Evolutionary conservation across 2,797 vertebrate species (phyloP).

Genomic region (Aldrovandia affinis): DNA sequence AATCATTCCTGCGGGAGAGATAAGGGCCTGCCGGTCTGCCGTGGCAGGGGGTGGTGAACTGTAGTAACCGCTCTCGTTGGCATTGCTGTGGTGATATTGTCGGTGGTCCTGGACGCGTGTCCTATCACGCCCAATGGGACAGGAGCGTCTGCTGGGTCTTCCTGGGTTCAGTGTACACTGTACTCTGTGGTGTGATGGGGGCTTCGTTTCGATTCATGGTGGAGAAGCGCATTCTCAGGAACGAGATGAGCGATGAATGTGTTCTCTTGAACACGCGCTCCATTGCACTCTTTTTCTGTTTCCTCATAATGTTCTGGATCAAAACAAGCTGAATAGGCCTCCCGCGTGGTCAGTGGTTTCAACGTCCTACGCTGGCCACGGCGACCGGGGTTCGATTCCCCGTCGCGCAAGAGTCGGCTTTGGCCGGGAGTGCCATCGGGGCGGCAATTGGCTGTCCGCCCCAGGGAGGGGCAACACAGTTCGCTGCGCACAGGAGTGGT

Average conservation of each 20-base stretch:
- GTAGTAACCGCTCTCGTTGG: conserved; percentile 35
- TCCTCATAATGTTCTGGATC: too few relatives aligned
- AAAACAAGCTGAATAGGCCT: too few relatives aligned
- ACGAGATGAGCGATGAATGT: not conserved
- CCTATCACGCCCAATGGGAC: not conserved
- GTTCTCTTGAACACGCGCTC: not conserved
- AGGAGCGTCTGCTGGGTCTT: not conserved
- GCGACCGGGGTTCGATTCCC: too few relatives aligned
- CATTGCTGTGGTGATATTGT: not conserved
- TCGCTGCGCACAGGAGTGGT: too few relatives aligned
- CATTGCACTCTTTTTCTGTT: too few relatives aligned
- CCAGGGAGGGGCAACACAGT: too few relatives aligned
- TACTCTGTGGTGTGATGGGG: not conserved
- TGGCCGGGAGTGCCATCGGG: too few relatives aligned
- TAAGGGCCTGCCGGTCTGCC: not conserved
- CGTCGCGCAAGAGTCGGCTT: too few relatives aligned
- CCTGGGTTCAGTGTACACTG: not conserved
- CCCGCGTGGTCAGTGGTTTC: too few relatives aligned
- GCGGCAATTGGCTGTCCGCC: too few relatives aligned
- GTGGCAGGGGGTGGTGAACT: not conserved
- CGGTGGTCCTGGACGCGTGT: not conserved
- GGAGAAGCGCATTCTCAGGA: not conserved
- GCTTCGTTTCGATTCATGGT: not conserved
- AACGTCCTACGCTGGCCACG: too few relatives aligned
- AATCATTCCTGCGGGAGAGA: not conserved